Base-by-base conservation (phyloP, 2,888 invertebrate species). In the Synergus japonicus region DNA sequence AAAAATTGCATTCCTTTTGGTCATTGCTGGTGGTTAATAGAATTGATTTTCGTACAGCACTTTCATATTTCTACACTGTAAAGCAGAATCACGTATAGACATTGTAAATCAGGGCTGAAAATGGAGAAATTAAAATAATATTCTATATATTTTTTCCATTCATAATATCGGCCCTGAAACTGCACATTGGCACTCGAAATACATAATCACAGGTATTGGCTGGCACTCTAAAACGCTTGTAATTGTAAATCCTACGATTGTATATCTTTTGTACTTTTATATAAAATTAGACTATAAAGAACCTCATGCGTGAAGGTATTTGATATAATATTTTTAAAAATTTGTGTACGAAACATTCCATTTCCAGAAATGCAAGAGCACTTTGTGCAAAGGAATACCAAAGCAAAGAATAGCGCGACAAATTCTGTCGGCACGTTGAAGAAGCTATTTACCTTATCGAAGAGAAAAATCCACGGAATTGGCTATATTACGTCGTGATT, bases 281-380 rank as follows among this genome's bases (percentile, higher is more conserved):
- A 88, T 54, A 73, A 76, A 63, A 7, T 76, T 63, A 76, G 46
- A 44, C 41, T 76, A 29, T 29, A 29, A 63, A 76, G 43, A 15
- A 67, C 37, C 58, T 18, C 58, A 66, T 29, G 46, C 22, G 22
- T 37, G 79, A 79, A 65, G 69, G 60, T 58, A 60, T 58, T 78
- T 54, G 37, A 73, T 54, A 73, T 37, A 37, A 67, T 29, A 63
- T 60, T 73, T 63, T 67, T 76, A 77, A 67, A 69, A 22, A 67
- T 76, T 41, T 37, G 54, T 76, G 77, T 69, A 64, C 41, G n/a
- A 79, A 76, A 89, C 86, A 87, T 88, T 88, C 85, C 88, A 86
- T 91, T 92, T 90, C 86, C 91, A 92, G 92, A 92, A 90, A 91
- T 91, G 90, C 91, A 92, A 89, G 88, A 88, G 87, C 87, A 89